Conservation (phyloP, 2,797 vertebrate genomes). For the Centropyge bicolor region DNA sequence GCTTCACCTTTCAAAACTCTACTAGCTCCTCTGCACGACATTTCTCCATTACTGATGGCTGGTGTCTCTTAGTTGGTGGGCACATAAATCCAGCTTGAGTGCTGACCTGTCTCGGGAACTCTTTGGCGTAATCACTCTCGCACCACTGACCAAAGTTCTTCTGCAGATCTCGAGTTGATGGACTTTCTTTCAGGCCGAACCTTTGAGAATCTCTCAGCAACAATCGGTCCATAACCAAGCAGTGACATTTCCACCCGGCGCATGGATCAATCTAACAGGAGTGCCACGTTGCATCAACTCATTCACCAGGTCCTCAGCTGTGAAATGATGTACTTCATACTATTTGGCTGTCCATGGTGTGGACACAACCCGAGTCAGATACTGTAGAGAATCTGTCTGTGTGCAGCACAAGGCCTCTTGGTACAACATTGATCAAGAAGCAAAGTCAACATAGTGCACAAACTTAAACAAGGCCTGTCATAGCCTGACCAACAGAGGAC, state of each 20-base stretch:
- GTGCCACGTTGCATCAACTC: slow-evolving; percentile 20
- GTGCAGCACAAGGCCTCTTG: background rate
- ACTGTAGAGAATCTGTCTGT: background rate
- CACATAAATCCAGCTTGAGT: slow-evolving; percentile 46
- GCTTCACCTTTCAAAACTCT: slow-evolving; percentile 39
- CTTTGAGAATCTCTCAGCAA: slow-evolving; percentile 17
- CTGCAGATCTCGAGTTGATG: slow-evolving; percentile 42
- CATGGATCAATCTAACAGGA: slow-evolving; percentile 24
- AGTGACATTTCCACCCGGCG: slow-evolving; percentile 52
- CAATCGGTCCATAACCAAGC: slow-evolving; percentile 27
- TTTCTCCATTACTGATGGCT: slow-evolving; percentile 51
- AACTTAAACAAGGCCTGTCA: background rate
- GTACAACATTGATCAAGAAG: slow-evolving; percentile 13
- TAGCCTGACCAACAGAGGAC: background rate
- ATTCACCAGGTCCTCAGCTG: background rate
- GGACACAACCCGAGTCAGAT: background rate
- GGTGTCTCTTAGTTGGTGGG: slow-evolving; percentile 23
- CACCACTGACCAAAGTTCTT: slow-evolving; percentile 46
- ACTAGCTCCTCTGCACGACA: slow-evolving; percentile 34
- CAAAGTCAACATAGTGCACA: background rate
- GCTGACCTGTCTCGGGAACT: slow-evolving; percentile 41
- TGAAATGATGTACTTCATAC: background rate
- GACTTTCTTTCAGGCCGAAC: slow-evolving; percentile 21
- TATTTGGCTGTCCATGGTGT: background rate
- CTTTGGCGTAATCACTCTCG: slow-evolving; percentile 47